Evolutionary conservation across 2,113 vertebrate genomes (phyloP).

Genomic region (Pomatostomus ruficeps): DNA sequence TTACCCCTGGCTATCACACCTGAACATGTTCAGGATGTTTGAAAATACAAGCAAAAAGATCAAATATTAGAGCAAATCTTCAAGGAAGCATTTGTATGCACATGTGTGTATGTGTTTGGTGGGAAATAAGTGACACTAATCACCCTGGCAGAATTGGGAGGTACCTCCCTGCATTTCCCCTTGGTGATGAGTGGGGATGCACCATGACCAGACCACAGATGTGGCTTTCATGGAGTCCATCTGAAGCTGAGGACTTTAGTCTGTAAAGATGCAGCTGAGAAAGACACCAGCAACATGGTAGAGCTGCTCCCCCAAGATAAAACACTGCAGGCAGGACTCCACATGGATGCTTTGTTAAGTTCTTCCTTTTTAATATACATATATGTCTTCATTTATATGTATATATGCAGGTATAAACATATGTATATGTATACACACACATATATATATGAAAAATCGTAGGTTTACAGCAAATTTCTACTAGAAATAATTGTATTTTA

Average conservation of each 20-base stretch:
- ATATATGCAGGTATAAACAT: background rate
- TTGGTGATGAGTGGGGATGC: background rate
- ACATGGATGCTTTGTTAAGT: background rate
- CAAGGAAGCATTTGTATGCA: background rate
- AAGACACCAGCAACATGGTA: background rate
- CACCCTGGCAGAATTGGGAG: background rate
- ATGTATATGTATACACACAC: background rate
- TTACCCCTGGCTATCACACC: background rate
- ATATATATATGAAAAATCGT: background rate
- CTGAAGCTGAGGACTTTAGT: background rate
- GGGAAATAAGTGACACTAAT: background rate
- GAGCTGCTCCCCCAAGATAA: background rate
- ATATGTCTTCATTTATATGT: background rate
- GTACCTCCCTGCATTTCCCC: background rate
- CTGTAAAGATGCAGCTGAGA: background rate
- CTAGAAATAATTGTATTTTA: background rate
- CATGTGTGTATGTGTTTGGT: accelerated
- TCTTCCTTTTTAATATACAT: background rate
- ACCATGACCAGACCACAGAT: background rate
- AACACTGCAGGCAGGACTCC: background rate
- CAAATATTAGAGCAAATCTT: background rate
- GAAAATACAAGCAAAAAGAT: background rate
- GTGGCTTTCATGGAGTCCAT: background rate
- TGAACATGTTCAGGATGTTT: background rate
- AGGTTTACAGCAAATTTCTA: background rate